phyloP scores from a whole-genome alignment of 2,888 invertebrate genomes.

The Pedicia rivosa region DNA sequence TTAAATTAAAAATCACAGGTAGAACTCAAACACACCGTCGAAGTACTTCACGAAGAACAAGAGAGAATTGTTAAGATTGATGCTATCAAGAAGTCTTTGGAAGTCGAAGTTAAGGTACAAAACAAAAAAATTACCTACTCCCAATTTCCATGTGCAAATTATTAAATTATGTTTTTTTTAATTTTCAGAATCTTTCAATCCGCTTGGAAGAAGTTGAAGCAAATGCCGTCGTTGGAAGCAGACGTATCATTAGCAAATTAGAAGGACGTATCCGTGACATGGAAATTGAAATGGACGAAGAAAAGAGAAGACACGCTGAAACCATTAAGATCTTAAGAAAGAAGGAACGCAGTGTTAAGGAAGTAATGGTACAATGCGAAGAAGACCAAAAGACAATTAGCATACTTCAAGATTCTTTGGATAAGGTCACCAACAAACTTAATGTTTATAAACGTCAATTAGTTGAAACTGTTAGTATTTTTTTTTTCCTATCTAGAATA shows the following conservation, averaged over 20 bases:
- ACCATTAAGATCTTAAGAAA: conserved; percentile 95
- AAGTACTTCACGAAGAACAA: conserved; percentile 88
- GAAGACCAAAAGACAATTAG: conserved; percentile 94
- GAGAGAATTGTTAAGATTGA: conserved; percentile 95
- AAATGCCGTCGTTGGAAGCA: conserved; percentile 91
- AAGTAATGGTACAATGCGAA: conserved; percentile 86
- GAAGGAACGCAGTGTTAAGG: conserved; percentile 94
- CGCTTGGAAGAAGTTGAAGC: conserved; percentile 94
- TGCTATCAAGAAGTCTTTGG: conserved; percentile 92
- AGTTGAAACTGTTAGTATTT: conserved; percentile 58
- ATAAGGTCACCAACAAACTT: conserved; percentile 76
- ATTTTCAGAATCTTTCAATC: conserved; percentile 58
- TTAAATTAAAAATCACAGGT: conserved; percentile 32
- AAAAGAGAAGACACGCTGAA: conserved; percentile 93
- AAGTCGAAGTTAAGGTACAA: conserved; percentile 81
- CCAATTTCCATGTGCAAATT: not conserved
- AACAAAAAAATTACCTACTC: not conserved
- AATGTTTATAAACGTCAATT: conserved; percentile 92
- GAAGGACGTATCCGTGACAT: conserved; percentile 89
- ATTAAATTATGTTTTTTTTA: conserved; percentile 3
- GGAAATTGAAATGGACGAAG: conserved; percentile 89
- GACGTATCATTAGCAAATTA: conserved; percentile 93
- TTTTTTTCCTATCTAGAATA: too few relatives aligned
- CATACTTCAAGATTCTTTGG: conserved; percentile 78
- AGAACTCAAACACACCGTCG: conserved; percentile 88